Evolutionary conservation across 2,113 vertebrate genomes (phyloP), one percentile per base, ranked within the genome.

Genomic region (Ursus arctos): DNA sequence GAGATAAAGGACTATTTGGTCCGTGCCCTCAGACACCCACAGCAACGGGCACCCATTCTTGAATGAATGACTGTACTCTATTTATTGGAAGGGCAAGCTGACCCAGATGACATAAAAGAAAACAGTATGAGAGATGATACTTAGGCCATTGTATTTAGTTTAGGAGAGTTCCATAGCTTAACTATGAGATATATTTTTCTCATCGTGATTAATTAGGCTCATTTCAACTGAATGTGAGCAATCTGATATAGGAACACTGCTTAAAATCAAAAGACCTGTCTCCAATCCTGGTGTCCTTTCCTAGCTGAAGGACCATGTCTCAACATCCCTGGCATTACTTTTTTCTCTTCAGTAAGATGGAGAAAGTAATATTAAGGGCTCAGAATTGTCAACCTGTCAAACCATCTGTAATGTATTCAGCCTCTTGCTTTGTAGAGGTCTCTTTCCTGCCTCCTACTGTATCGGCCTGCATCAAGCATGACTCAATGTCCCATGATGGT

Each of bases 71-170:
- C 22, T 65, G 1, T 59, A 19, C 26, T 1, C 65, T 69, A 83
- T 26, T 49, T 47, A 4, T 59, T 36, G 11, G 43, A 81, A 89
- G 18, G 18, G 22, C 53, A 40, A 13, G 12, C 21, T 79, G 47
- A 90, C 28, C 43, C 59, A 57, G n/a, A 4, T 57, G 53, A 81
- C 6, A 26, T 49, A 88, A 26, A 77, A 85, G 69, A 88, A 22
- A 49, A 40, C 4, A 69, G 21, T 24, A 40, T 53, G 49, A 61
- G 11, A 65, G 57, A 28, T 94, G 49, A n/a, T 49, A 28, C 21
- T 36, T 87, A 43, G n/a, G 15, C 26, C 24, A 65, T 86, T 95
- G 22, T 33, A 59, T 77, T 95, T 94, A 47, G 19, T 89, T 92
- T 87, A 53, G 13, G 8, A 83, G 1, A 53, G 26, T 90, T 59